Base-by-base conservation (phyloP, 2,888 invertebrate species). In the Orchesellides sinensis region DNA sequence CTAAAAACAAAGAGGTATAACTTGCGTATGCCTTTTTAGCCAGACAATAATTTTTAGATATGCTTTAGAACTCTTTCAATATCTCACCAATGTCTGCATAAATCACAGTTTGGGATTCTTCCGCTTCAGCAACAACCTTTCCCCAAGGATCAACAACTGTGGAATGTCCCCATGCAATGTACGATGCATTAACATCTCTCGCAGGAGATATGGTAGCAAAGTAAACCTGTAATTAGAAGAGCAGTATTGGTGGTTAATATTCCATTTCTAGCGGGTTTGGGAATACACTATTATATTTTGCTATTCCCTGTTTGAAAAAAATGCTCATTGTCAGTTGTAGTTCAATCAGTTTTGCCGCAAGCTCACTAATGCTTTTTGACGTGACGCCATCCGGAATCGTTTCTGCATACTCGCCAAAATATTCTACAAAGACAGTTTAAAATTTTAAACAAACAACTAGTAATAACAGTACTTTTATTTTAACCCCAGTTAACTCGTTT, bases 91-190 rank as follows among this genome's bases (percentile, higher is more conserved):
- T 92, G 89, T 96, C 95, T 68, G 92, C 93, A 79, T 94, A 91
- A 12, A 98, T 89, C 73, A 95, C 93, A 70, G 93, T 93, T 88
- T 96, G 95, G 2, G 92, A 91, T 85, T 93, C 93, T 35, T 93
- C 94, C 27, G 96, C 93, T 88, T 93, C 92, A 0, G 92, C 92
- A 2, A 94, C 90, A 0, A 97, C 93, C 79, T 93, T 92, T 0
- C 95, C 95, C 96, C 96, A 96, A 0, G 98, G 98, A 91, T 94
- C 93, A 10, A 90, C 90, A 10, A 72, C 80, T 89, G 94, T 92
- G 12, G 96, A 94, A 90, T 98, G 97, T 0, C 97, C 98, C 93
- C 95, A 98, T 12, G 97, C 96, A 49, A 95, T 92, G 90, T 98
- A 98, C 0, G 92, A 92, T 1, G 96, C 93, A 5, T 90, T 90